Evolutionary conservation across 1,140 invertebrate species (phyloP).

Genomic region (Pseudomyrmex sp.): DNA sequence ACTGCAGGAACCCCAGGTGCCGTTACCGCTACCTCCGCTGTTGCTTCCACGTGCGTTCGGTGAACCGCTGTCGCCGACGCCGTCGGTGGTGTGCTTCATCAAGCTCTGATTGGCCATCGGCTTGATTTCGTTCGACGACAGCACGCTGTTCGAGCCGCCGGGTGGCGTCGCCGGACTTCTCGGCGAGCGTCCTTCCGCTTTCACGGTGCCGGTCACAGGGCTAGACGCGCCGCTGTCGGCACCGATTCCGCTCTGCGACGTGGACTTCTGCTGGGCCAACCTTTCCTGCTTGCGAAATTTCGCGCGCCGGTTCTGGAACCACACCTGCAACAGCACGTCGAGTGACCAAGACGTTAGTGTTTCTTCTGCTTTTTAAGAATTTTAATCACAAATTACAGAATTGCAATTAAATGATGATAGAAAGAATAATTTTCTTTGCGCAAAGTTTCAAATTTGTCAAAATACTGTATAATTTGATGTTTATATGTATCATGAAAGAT

Average conservation of each 20-base stretch:
- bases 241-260: slow-evolving; percentile 74
- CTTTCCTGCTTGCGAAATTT: slow-evolving; percentile 97
- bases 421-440: too few species aligned
- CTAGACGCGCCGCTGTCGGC: slow-evolving; percentile 77
- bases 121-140: slow-evolving; percentile 81
- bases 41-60: slow-evolving; percentile 78
- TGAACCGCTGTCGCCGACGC: slow-evolving; percentile 72
- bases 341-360: slow-evolving; percentile 5
- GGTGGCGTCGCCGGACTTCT: slow-evolving; percentile 83
- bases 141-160: slow-evolving; percentile 76
- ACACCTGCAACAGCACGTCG: slow-evolving; percentile 89
- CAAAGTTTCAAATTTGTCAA: too few species aligned
- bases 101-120: slow-evolving; percentile 77
- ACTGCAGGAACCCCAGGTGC: slow-evolving; percentile 83
- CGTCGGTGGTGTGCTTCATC: slow-evolving; percentile 75
- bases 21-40: slow-evolving; percentile 60
- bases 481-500: too few species aligned
- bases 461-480: too few species aligned
- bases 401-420: too few species aligned
- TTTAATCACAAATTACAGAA: too few species aligned
- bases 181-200: slow-evolving; percentile 82
- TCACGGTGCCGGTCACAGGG: slow-evolving; percentile 75
- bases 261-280: slow-evolving; percentile 90
- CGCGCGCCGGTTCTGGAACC: slow-evolving; percentile 97
- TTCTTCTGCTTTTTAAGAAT: background rate